phyloP scores from a whole-genome alignment of 1,140 invertebrate species.

The Pinna nobilis region DNA sequence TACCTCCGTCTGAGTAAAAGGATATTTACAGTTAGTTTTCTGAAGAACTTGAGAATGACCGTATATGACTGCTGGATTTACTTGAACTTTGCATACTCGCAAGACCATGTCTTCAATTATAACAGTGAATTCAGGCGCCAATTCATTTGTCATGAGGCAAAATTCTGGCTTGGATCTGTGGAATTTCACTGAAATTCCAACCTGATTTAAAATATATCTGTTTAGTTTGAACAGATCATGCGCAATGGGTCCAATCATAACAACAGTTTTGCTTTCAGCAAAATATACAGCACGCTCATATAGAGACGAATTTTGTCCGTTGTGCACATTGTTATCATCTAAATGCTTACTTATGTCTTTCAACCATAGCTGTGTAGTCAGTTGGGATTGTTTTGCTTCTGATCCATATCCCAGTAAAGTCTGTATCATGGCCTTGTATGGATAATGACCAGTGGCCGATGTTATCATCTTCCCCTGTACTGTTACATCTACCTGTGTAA shows the following conservation, averaged over 20 bases:
- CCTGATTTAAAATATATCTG: slow-evolving; percentile 41
- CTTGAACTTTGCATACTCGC: slow-evolving; percentile 39
- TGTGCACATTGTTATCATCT: slow-evolving; percentile 26
- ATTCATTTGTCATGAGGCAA: slow-evolving; percentile 24
- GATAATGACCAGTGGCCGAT: slow-evolving; percentile 35
- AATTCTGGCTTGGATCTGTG: slow-evolving; percentile 28
- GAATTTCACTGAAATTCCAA: slow-evolving; percentile 15
- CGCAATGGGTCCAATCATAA: slow-evolving; percentile 26
- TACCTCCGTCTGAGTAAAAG: slow-evolving; percentile 17
- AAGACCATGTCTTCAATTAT: slow-evolving; percentile 31
- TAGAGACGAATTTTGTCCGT: slow-evolving; percentile 21
- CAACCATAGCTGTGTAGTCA: slow-evolving; percentile 7
- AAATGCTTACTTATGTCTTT: slow-evolving; percentile 5
- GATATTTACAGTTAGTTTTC: slow-evolving; percentile 32
- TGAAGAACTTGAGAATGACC: slow-evolving; percentile 29
- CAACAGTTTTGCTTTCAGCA: slow-evolving; percentile 9
- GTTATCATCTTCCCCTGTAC: slow-evolving; percentile 18
- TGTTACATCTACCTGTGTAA: slow-evolving; percentile 34
- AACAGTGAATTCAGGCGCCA: slow-evolving; percentile 8
- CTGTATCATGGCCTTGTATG: slow-evolving; percentile 39
- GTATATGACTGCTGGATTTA: slow-evolving; percentile 28
- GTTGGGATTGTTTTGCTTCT: slow-evolving; percentile 31
- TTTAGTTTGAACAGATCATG: slow-evolving; percentile 39
- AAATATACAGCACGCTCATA: slow-evolving; percentile 9
- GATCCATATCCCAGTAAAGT: slow-evolving; percentile 34